These are phyloP conservation scores for Campylorhamphus procurvoides DNA, from an alignment of 2,113 vertebrate genomes.

Conservation along the genomic window DNA sequence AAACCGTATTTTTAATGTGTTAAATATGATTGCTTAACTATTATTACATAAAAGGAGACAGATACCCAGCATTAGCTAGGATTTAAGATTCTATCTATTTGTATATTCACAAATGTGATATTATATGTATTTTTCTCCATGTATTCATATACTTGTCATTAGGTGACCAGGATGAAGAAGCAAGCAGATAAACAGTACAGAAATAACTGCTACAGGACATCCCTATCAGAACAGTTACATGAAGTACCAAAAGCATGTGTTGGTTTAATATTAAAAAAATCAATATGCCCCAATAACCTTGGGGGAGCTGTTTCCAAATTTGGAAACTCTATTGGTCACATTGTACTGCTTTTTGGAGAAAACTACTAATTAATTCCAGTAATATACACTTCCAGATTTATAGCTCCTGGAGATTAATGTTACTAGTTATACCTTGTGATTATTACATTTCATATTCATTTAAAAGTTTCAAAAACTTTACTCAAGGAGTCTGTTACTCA, in stretches of 20 bases:
- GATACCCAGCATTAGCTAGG: neutral
- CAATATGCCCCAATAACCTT: neutral
- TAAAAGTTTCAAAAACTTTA: neutral
- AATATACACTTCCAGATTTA: neutral
- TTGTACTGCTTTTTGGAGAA: neutral
- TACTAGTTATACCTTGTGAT: neutral
- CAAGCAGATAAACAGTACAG: neutral
- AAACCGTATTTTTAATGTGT: neutral
- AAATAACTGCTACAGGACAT: neutral
- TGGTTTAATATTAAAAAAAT: neutral
- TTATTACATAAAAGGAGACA: neutral
- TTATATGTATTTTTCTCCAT: neutral
- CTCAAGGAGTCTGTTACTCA: neutral
- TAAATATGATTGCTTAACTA: neutral
- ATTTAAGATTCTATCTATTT: neutral
- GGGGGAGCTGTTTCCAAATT: neutral
- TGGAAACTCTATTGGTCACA: neutral
- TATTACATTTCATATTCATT: neutral
- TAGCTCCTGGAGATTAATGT: neutral
- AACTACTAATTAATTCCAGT: neutral
- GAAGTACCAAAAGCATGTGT: fast-evolving
- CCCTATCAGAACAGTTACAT: neutral
- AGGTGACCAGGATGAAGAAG: neutral
- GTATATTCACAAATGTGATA: neutral
- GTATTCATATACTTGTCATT: neutral